A percentile compares a stretch with the other conserved stretches of the same genome.
These are phyloP conservation scores for Luehdorfia chinensis DNA, from an alignment of 1,140 invertebrate species.

Conservation along the genomic window DNA sequence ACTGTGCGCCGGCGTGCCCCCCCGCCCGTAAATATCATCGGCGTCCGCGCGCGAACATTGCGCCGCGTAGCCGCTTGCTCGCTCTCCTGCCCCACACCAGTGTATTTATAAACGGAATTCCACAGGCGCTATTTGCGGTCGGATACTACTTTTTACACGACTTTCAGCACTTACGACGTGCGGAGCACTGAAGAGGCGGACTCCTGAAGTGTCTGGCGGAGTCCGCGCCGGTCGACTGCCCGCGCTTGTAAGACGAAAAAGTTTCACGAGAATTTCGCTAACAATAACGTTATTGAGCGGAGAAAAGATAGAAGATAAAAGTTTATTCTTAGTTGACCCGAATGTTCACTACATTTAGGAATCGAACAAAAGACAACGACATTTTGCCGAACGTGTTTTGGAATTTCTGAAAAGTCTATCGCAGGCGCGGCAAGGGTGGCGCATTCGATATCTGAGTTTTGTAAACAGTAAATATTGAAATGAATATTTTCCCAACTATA, in stretches of 20 bases:
- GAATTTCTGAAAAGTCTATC: not conserved
- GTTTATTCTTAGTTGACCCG: slow-evolving; percentile 29
- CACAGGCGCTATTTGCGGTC: slow-evolving; percentile 55
- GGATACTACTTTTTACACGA: slow-evolving; percentile 76
- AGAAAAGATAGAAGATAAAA: slow-evolving; percentile 42
- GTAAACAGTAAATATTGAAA: too few species aligned
- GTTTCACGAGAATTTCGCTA: slow-evolving; percentile 37
- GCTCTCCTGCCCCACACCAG: slow-evolving; percentile 25
- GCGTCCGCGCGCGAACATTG: slow-evolving; percentile 38
- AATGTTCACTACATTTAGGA: slow-evolving; percentile 30
- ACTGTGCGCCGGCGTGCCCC: slow-evolving; percentile 55
- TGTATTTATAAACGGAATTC: slow-evolving; percentile 74
- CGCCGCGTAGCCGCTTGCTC: slow-evolving; percentile 20
- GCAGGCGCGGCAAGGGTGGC: too few species aligned
- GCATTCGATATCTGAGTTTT: too few species aligned
- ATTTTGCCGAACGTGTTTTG: not conserved
- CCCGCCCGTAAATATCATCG: slow-evolving; percentile 70
- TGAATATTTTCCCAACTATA: too few species aligned
- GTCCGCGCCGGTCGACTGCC: slow-evolving; percentile 35
- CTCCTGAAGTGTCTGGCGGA: slow-evolving; percentile 56
- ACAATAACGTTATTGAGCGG: slow-evolving; percentile 29
- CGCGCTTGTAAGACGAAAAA: slow-evolving; percentile 29
- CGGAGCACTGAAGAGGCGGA: slow-evolving; percentile 65
- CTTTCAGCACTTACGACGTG: slow-evolving; percentile 72
- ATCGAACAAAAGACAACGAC: slow-evolving; percentile 20